phyloP scores from a whole-genome alignment of 2,113 vertebrate genomes.

The Platanista minor region DNA sequence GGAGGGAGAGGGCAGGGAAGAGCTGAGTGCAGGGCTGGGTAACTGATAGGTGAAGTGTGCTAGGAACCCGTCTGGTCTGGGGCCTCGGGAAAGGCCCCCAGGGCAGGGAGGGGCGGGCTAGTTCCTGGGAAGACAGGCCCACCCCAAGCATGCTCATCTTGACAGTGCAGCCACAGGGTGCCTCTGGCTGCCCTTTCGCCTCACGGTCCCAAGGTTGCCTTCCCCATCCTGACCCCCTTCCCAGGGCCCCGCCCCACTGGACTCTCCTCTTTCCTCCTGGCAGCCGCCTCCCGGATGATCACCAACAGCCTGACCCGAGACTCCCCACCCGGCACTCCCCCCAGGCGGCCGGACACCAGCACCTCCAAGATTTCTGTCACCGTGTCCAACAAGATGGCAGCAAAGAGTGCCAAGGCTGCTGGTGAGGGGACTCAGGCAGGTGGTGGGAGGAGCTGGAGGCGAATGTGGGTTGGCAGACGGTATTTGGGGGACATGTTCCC shows the following conservation, averaged over 20 bases:
- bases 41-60: neutral
- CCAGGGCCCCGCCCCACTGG: rapidly evolving
- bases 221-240: neutral
- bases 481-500: neutral
- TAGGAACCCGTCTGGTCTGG: neutral
- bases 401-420: conserved; percentile 84
- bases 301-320: conserved; percentile 91
- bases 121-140: neutral
- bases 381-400: conserved; percentile 88
- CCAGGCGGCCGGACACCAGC: conserved; percentile 83
- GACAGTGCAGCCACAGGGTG: neutral
- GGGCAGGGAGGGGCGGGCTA: neutral
- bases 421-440: conserved; percentile 71
- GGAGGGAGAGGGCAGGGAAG: too few species aligned
- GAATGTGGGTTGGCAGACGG: neutral
- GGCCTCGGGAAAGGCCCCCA: neutral
- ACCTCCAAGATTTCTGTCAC: conserved; percentile 89
- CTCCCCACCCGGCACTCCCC: conserved; percentile 87
- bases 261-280: neutral
- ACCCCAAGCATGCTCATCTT: neutral
- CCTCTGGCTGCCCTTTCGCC: neutral
- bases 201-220: rapidly evolving
- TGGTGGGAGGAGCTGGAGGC: neutral
- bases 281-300: conserved; percentile 95
- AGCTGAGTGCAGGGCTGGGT: neutral